phyloP scores from a whole-genome alignment of 1,140 invertebrate species.

The Pogonomyrmex californicus region DNA sequence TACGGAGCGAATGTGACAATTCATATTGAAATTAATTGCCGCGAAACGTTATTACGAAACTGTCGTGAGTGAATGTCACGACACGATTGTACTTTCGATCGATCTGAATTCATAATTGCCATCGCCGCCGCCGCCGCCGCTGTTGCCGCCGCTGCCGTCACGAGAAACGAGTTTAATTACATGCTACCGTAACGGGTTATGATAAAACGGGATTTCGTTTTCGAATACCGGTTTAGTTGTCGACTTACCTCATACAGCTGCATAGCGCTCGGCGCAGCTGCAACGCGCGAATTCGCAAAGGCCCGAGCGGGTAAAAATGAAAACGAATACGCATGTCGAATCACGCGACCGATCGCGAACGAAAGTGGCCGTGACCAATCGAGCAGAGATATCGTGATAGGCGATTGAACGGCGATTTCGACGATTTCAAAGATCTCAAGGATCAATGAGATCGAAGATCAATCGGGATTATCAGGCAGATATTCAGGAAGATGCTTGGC shows the following conservation, averaged over 20 bases:
- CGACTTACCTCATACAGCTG: slow-evolving; percentile 41
- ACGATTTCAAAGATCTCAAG: not conserved
- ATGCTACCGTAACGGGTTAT: slow-evolving; percentile 60
- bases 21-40: slow-evolving; percentile 56
- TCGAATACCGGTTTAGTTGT: slow-evolving; percentile 54
- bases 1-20: slow-evolving; percentile 37
- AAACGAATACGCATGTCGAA: slow-evolving; percentile 9
- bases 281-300: not conserved
- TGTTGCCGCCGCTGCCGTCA: not conserved
- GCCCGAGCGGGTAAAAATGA: not conserved
- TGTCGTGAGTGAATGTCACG: slow-evolving; percentile 56
- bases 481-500: not conserved
- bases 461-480: not conserved
- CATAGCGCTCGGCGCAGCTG: slow-evolving; percentile 17
- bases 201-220: slow-evolving; percentile 67
- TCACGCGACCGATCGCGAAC: not conserved
- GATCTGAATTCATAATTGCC: slow-evolving; percentile 61
- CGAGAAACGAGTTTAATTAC: slow-evolving; percentile 64
- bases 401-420: not conserved
- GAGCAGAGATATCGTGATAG: not conserved
- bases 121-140: not conserved
- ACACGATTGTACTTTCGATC: slow-evolving; percentile 66
- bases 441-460: not conserved
- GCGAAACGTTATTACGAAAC: slow-evolving; percentile 49
- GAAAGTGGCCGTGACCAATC: slow-evolving; percentile 33